Percentiles rank a stretch among this genome's conserved stretches.
phyloP scores from a whole-genome alignment of 2,113 vertebrate species.

The Natator depressus region DNA sequence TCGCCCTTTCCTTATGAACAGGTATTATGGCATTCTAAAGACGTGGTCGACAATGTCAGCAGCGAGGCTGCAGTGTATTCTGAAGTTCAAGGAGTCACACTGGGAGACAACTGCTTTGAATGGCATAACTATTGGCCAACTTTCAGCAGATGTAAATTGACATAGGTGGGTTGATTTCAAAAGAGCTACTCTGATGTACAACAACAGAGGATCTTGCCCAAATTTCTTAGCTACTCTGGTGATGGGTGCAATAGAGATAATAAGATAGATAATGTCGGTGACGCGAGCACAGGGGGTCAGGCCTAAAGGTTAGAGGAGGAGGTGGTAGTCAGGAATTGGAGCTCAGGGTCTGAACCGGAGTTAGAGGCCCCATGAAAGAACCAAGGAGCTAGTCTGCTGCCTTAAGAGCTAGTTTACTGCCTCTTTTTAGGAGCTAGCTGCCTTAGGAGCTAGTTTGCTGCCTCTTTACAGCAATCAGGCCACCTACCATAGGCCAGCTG shows the following conservation, averaged over 20 bases:
- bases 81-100: fast-evolving
- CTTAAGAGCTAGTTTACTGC: neutral
- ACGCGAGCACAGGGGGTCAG: neutral
- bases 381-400: neutral
- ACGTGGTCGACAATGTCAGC: fast-evolving
- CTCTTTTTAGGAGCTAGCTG: neutral
- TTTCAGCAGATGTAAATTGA: neutral
- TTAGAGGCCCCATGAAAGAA: neutral
- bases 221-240: neutral
- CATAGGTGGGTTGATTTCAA: neutral
- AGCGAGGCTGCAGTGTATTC: fast-evolving
- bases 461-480: neutral
- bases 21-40: fast-evolving
- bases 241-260: neutral
- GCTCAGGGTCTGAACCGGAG: neutral
- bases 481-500: neutral
- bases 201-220: neutral
- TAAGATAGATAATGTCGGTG: neutral
- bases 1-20: fast-evolving
- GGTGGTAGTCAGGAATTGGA: neutral
- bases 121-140: neutral
- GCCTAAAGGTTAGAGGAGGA: neutral
- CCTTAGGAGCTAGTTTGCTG: neutral
- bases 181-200: neutral
- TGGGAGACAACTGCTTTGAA: neutral